A percentile compares a stretch with the other conserved stretches of the same genome.
These are phyloP conservation scores for Galemys pyrenaicus DNA, from an alignment of 2,113 vertebrate genomes.

Conservation along the genomic window DNA sequence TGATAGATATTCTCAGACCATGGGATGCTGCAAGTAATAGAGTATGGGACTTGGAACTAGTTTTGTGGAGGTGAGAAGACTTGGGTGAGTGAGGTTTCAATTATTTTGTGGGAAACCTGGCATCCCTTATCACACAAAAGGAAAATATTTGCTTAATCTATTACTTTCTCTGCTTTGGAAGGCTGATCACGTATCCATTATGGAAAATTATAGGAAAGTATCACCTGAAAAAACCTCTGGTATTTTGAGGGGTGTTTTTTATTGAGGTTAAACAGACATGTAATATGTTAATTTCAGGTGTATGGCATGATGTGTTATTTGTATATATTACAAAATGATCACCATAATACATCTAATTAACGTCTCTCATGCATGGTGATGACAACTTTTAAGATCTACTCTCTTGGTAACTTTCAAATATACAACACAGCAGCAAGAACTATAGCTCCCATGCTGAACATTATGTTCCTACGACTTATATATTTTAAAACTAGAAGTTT, in stretches of 20 bases:
- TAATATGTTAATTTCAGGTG: no score
- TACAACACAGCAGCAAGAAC: not conserved
- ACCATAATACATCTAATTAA: not conserved
- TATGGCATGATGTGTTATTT: not conserved
- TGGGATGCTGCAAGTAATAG: not conserved
- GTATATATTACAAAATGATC: not conserved
- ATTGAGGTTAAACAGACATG: not conserved
- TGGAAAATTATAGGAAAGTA: not conserved
- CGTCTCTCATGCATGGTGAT: not conserved
- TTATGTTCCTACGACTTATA: no score
- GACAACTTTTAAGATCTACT: not conserved
- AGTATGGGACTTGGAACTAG: not conserved
- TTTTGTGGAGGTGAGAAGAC: not conserved
- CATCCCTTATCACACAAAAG: not conserved
- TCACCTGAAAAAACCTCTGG: not conserved
- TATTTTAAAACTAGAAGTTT: no score
- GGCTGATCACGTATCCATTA: not conserved
- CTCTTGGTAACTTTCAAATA: not conserved
- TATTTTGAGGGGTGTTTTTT: not conserved
- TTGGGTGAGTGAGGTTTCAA: not conserved
- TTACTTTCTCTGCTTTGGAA: not conserved
- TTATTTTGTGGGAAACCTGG: not conserved
- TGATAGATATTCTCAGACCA: not conserved
- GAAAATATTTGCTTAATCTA: not conserved
- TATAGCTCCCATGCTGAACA: no score